These are phyloP conservation scores for Rhombomys opimus DNA, from an alignment of 2,113 vertebrate species.

Conservation along the genomic window DNA sequence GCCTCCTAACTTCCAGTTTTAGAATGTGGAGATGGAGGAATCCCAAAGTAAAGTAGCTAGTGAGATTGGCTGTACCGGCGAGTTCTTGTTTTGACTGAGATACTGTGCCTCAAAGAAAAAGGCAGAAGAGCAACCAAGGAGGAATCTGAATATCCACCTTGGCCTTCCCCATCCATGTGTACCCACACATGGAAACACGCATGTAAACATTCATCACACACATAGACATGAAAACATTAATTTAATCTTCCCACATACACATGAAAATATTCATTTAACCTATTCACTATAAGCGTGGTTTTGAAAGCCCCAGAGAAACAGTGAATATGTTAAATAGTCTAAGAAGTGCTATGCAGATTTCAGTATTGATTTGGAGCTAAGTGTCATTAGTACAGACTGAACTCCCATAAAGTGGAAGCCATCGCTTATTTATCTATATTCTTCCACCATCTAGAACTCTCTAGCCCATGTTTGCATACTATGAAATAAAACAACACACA, in stretches of 20 bases:
- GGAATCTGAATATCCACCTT: neutral
- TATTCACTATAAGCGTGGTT: neutral
- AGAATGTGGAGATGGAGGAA: neutral
- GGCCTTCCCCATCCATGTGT: neutral
- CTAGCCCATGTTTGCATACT: neutral
- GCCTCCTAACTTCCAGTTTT: neutral
- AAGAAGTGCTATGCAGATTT: neutral
- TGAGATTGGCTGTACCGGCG: neutral
- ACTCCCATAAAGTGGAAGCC: neutral
- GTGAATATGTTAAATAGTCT: neutral
- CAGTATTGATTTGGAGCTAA: neutral
- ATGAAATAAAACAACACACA: slow-evolving; percentile 4
- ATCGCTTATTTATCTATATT: neutral
- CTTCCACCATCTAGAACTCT: neutral
- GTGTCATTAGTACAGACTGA: neutral
- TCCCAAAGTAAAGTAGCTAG: no score
- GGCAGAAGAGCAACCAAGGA: neutral
- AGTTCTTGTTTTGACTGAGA: neutral
- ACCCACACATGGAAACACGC: neutral
- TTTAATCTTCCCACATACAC: neutral
- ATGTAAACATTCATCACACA: neutral
- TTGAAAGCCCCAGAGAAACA: slow-evolving; percentile 4
- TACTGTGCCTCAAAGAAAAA: neutral
- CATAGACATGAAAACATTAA: neutral
- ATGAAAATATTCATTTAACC: neutral